These are phyloP conservation scores for Heliconius hortense DNA, from an alignment of 2,888 invertebrate species.

Conservation along the genomic window DNA sequence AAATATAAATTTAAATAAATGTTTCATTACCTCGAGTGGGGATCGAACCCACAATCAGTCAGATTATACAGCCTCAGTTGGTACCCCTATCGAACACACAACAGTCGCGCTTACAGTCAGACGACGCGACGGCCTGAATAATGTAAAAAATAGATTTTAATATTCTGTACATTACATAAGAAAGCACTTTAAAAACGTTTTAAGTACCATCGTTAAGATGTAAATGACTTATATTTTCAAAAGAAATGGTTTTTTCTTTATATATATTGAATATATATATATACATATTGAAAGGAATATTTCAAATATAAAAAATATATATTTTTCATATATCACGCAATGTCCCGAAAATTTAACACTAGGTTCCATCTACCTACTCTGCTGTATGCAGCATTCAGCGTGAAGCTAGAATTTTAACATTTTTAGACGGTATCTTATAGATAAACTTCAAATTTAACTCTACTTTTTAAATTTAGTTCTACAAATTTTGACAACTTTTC, in stretches of 20 bases:
- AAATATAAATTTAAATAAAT: too few relatives aligned
- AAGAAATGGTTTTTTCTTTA: not conserved
- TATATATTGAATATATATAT: not conserved
- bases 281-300: too few relatives aligned
- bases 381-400: too few relatives aligned
- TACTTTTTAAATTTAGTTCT: not conserved
- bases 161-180: not conserved
- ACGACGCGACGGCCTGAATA: not conserved
- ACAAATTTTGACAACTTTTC: slow-evolving; percentile 16
- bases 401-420: not conserved
- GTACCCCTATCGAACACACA: too few relatives aligned
- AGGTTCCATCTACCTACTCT: too few relatives aligned
- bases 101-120: too few relatives aligned
- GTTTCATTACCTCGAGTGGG: too few relatives aligned
- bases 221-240: not conserved
- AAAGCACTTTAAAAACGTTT: not conserved
- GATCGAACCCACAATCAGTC: too few relatives aligned
- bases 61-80: too few relatives aligned
- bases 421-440: not conserved
- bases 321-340: too few relatives aligned
- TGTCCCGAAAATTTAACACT: too few relatives aligned
- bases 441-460: not conserved
- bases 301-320: too few relatives aligned
- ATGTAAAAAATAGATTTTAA: not conserved
- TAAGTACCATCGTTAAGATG: not conserved